Percentiles rank a stretch among this genome's conserved stretches.
phyloP scores from a whole-genome alignment of 2,888 invertebrate genomes.

The Idaea biselata region DNA sequence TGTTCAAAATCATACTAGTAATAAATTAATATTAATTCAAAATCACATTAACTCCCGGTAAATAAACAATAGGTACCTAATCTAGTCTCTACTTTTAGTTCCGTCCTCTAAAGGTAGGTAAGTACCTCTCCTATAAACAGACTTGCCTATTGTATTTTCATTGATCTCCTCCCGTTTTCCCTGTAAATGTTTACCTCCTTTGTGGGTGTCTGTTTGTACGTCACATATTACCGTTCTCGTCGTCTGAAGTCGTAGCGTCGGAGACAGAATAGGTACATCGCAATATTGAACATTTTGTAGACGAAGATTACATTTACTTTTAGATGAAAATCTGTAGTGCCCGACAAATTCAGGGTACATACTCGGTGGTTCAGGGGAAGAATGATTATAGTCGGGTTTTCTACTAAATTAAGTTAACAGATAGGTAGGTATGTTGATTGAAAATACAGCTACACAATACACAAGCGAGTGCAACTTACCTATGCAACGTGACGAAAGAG shows the following conservation, averaged over 20 bases:
- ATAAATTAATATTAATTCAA: too few relatives aligned
- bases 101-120: background rate
- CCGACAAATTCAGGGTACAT: too few relatives aligned
- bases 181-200: background rate
- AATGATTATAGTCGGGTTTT: too few relatives aligned
- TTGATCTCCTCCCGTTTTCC: background rate
- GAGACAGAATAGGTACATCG: background rate
- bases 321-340: background rate
- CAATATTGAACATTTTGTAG: background rate
- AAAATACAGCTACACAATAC: too few relatives aligned
- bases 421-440: too few relatives aligned
- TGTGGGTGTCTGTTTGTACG: background rate
- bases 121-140: background rate
- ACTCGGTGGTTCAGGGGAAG: too few relatives aligned
- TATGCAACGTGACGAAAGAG: too few relatives aligned
- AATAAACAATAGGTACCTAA: too few relatives aligned
- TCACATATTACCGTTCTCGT: background rate
- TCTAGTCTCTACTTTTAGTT: background rate
- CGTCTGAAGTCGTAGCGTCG: background rate
- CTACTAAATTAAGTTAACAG: too few relatives aligned
- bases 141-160: background rate
- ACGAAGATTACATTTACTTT: background rate
- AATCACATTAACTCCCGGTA: too few relatives aligned
- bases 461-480: too few relatives aligned
- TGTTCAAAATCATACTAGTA: too few relatives aligned